A percentile compares a stretch with the other conserved stretches of the same genome.
Conservation (phyloP, 2,797 vertebrate species). For the Trachurus trachurus region DNA sequence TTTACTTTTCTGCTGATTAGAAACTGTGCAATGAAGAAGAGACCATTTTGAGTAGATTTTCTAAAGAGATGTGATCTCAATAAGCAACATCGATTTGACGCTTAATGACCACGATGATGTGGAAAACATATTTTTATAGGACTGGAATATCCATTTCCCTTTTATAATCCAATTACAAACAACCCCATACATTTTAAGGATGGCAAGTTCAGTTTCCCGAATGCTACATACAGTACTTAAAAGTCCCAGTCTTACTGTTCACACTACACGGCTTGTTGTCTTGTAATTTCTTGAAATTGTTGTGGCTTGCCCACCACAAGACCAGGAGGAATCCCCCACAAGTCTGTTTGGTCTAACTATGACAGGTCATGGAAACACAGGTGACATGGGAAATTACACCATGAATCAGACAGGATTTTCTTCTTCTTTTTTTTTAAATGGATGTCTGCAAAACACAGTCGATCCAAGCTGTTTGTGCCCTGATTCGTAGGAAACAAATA, state of each 20-base stretch:
- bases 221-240: neutral
- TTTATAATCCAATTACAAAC: neutral
- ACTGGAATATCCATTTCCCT: neutral
- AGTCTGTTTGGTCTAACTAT: too few relatives aligned
- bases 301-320: too few relatives aligned
- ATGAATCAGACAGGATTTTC: neutral
- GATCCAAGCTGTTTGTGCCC: too few relatives aligned
- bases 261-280: neutral
- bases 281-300: too few relatives aligned
- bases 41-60: neutral
- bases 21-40: conserved; percentile 28
- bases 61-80: neutral
- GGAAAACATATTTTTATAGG: neutral
- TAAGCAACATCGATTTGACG: conserved; percentile 2
- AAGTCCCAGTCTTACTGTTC: neutral
- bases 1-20: conserved; percentile 32
- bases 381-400: too few relatives aligned
- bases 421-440: too few relatives aligned
- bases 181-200: neutral
- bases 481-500: too few relatives aligned
- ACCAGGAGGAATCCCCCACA: too few relatives aligned
- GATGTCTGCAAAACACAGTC: too few relatives aligned
- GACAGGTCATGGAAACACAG: too few relatives aligned
- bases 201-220: conserved; percentile 6
- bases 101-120: conserved; percentile 7